Percentiles rank a stretch among this genome's conserved stretches.
phyloP scores from a whole-genome alignment of 2,888 invertebrate species.

The Coelogynopora nodosa region DNA sequence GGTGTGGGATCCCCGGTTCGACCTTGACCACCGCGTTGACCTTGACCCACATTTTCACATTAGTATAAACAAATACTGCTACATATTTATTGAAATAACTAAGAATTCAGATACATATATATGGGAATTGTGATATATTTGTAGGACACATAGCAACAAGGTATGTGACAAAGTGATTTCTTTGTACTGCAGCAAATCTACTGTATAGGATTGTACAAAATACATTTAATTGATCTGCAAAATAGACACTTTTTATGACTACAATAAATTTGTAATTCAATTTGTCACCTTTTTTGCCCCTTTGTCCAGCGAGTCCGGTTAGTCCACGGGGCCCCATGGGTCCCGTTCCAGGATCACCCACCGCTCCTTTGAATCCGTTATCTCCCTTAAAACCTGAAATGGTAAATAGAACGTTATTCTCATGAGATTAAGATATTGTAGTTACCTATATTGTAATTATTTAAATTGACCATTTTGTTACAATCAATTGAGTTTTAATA shows the following conservation, averaged over 20 bases:
- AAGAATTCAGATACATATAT: background rate
- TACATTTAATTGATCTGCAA: too few species aligned
- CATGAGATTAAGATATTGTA: too few species aligned
- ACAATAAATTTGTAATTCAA: background rate
- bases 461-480: too few species aligned
- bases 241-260: too few species aligned
- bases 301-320: conserved; percentile 3
- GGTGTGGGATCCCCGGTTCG: background rate
- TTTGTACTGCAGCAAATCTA: too few species aligned
- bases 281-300: conserved; percentile 32
- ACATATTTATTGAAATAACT: background rate
- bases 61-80: background rate
- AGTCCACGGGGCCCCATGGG: background rate
- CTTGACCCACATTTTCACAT: background rate
- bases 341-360: conserved; percentile 33
- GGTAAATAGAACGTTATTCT: too few species aligned
- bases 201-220: too few species aligned
- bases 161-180: too few species aligned
- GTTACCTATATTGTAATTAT: too few species aligned
- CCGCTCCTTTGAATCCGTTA: conserved; percentile 27
- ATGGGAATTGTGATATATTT: background rate
- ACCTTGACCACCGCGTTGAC: background rate
- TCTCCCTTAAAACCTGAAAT: conserved; percentile 8
- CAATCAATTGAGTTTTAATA: too few species aligned
- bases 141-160: too few species aligned